phyloP scores from a whole-genome alignment of 2,797 vertebrate species.

The Gallinago nigripennis region DNA sequence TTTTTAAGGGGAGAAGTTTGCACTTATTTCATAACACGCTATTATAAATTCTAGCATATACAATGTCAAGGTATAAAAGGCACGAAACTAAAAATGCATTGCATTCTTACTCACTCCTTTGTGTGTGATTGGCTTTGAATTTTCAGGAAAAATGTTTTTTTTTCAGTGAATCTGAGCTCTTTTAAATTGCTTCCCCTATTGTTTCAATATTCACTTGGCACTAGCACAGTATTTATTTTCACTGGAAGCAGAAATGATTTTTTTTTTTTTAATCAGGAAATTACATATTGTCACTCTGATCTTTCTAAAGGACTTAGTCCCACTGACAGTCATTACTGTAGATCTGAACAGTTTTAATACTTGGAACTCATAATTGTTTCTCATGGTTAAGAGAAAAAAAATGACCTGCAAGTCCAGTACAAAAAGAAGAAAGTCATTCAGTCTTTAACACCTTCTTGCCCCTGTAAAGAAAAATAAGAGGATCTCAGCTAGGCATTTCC shows the following conservation, averaged over 20 bases:
- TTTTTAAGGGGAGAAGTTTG: background rate
- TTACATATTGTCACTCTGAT: background rate
- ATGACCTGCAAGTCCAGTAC: background rate
- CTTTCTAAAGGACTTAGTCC: background rate
- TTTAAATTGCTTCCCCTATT: background rate
- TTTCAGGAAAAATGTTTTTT: background rate
- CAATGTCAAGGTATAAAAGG: background rate
- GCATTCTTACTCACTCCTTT: background rate
- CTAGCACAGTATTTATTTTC: background rate
- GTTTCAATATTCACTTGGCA: background rate
- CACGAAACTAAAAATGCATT: background rate
- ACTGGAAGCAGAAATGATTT: background rate
- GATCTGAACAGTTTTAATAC: background rate
- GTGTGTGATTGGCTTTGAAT: background rate
- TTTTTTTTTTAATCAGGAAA: conserved; percentile 12
- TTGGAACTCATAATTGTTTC: background rate
- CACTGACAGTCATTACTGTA: background rate
- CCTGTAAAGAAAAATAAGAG: background rate
- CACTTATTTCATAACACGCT: background rate
- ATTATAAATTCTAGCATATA: background rate
- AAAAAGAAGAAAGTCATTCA: background rate
- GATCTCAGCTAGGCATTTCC: background rate
- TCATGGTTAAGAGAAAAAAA: background rate
- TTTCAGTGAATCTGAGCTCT: background rate
- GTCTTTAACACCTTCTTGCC: background rate